A percentile compares a stretch with the other conserved stretches of the same genome.
Conservation (phyloP, 2,113 vertebrate species). For the Genyomyrus donnyi region DNA sequence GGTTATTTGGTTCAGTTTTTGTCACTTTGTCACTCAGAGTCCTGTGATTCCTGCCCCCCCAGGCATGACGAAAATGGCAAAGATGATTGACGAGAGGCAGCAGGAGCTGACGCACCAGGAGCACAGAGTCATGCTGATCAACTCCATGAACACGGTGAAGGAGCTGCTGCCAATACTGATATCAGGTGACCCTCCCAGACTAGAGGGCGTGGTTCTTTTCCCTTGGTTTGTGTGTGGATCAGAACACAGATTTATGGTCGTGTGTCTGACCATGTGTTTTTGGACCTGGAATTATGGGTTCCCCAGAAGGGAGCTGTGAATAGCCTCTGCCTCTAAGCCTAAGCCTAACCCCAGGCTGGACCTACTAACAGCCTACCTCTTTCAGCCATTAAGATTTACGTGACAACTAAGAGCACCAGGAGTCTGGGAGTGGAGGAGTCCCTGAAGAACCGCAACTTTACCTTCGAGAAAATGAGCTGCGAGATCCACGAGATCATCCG, state of each 20-base stretch:
- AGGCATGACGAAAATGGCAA: slow-evolving; percentile 99
- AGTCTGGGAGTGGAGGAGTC: slow-evolving; percentile 90
- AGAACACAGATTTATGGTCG: neutral
- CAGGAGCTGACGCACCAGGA: slow-evolving; percentile 96
- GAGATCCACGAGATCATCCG: slow-evolving; percentile 96
- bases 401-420: slow-evolving; percentile 84
- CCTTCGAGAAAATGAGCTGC: slow-evolving; percentile 92
- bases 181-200: slow-evolving; percentile 68
- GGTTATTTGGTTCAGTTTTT: neutral
- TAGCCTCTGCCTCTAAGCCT: neutral
- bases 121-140: slow-evolving; percentile 88
- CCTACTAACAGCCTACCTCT: neutral
- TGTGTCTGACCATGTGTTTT: neutral
- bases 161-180: slow-evolving; percentile 92
- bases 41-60: neutral
- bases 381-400: slow-evolving; percentile 92
- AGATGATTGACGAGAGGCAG: slow-evolving; percentile 97
- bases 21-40: neutral
- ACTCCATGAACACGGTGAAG: slow-evolving; percentile 92
- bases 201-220: neutral
- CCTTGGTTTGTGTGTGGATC: neutral
- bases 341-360: neutral
- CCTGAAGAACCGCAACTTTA: slow-evolving; percentile 88
- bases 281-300: neutral
- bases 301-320: neutral